Conservation (phyloP, 2,113 vertebrate genomes). For the Octodon degus region DNA sequence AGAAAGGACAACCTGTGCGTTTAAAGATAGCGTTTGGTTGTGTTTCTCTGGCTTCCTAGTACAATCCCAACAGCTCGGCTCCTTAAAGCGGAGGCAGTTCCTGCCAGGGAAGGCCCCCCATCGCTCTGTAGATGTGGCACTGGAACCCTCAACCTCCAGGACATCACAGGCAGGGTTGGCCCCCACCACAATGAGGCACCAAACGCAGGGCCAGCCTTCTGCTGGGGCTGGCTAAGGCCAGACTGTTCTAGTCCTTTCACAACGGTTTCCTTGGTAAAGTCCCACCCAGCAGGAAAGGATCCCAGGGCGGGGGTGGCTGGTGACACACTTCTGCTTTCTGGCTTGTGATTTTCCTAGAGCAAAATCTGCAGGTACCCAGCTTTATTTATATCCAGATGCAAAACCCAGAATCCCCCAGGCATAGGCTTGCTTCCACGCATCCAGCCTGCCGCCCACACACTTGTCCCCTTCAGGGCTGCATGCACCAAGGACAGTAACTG, state of each 20-base stretch:
- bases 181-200: not conserved
- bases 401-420: not conserved
- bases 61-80: not conserved
- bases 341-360: not conserved
- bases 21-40: not conserved
- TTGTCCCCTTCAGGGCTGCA: not conserved
- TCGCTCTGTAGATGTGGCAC: not conserved
- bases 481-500: accelerated
- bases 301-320: accelerated
- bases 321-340: not conserved
- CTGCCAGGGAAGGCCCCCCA: not conserved
- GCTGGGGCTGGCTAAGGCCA: not conserved
- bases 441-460: not conserved
- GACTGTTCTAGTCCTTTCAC: not conserved
- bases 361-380: not conserved
- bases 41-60: not conserved
- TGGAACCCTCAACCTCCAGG: not conserved
- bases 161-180: not conserved
- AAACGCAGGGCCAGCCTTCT: not conserved
- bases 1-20: not conserved
- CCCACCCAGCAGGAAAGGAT: accelerated
- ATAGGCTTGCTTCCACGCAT: not conserved
- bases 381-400: not conserved
- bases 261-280: not conserved
- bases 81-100: not conserved